Percentiles rank a stretch among this genome's conserved stretches.
phyloP scores from a whole-genome alignment of 1,140 invertebrate species.

The Babylonia areolata region DNA sequence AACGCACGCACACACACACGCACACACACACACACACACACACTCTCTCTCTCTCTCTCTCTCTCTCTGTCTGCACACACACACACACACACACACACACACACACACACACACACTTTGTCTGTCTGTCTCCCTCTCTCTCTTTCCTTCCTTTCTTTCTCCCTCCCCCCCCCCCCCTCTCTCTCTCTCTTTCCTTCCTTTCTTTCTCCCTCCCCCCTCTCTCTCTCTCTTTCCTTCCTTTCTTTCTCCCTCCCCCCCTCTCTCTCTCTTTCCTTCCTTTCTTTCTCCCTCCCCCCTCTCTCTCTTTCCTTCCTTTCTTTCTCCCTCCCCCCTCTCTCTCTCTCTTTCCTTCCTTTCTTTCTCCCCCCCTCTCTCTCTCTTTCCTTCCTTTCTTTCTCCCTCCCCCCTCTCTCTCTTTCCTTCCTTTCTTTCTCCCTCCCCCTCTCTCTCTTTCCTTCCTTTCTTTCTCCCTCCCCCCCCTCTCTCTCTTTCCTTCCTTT shows the following conservation, averaged over 20 bases:
- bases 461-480: background rate
- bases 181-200: no score
- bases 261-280: background rate
- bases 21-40: no score
- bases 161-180: no score
- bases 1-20: no score
- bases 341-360: background rate
- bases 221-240: background rate
- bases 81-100: constrained; percentile 12
- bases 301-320: background rate
- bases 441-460: background rate
- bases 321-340: background rate
- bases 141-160: no score
- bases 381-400: background rate
- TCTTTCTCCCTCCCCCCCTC: background rate
- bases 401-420: background rate
- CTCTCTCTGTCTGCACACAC: background rate
- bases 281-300: background rate
- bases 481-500: background rate
- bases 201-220: background rate
- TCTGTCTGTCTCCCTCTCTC: no score
- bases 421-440: background rate
- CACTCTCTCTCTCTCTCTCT: no score
- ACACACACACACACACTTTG: background rate
- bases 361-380: background rate